phyloP scores from a whole-genome alignment of 2,113 vertebrate genomes.

The Siniperca chuatsi region DNA sequence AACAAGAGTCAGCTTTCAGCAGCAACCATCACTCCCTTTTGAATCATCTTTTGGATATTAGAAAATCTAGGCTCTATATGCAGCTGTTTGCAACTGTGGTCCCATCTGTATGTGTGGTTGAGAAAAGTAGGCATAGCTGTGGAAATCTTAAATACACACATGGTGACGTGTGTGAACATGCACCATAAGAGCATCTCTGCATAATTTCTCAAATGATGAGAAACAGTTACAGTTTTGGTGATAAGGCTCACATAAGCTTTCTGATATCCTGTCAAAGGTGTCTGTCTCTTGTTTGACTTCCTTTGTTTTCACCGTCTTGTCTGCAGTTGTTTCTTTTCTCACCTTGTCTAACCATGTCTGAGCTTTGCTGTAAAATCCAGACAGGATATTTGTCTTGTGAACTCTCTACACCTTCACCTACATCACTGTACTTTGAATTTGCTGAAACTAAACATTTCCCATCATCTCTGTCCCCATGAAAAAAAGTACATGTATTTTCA shows the following conservation, averaged over 20 bases:
- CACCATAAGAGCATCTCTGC: neutral
- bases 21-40: neutral
- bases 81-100: neutral
- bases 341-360: neutral
- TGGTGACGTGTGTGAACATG: neutral
- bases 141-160: neutral
- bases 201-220: neutral
- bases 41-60: neutral
- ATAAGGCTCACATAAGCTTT: neutral
- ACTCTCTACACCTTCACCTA: conserved; percentile 1
- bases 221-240: neutral
- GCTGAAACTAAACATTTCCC: no score
- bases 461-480: neutral
- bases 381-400: conserved; percentile 62
- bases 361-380: conserved; percentile 33
- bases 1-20: conserved; percentile 64
- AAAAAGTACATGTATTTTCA: neutral
- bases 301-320: neutral
- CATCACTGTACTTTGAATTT: neutral
- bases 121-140: neutral
- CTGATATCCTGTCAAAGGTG: conserved; percentile 44
- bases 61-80: neutral
- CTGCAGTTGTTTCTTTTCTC: conserved; percentile 11
- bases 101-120: neutral
- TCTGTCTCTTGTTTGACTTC: conserved; percentile 38